These are phyloP conservation scores for Hymenopus coronatus DNA, from an alignment of 2,888 invertebrate species.

Conservation along the genomic window DNA sequence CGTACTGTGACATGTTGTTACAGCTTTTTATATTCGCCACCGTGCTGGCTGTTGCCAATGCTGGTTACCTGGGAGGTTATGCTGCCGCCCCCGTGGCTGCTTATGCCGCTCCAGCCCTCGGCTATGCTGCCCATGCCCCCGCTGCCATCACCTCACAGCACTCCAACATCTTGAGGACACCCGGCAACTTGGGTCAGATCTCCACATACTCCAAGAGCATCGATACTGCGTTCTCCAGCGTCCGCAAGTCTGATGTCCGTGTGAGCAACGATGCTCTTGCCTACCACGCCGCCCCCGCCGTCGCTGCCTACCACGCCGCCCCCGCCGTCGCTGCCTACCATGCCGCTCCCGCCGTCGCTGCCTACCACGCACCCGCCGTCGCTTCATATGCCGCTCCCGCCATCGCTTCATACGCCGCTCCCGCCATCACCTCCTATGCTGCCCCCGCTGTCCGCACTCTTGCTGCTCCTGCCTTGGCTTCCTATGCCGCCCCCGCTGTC, in stretches of 20 bases:
- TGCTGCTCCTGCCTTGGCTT: conserved; percentile 31
- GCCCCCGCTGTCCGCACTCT: conserved; percentile 41
- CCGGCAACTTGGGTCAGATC: conserved; percentile 63
- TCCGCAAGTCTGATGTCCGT: conserved; percentile 67
- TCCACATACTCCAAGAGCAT: conserved; percentile 68
- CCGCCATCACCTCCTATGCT: conserved; percentile 32
- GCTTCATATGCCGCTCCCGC: conserved; percentile 5
- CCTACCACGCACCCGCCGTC: not conserved
- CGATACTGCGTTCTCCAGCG: conserved; percentile 70
- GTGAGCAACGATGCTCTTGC: conserved; percentile 52
- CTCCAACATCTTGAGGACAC: conserved; percentile 52
- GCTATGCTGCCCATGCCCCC: conserved; percentile 46
- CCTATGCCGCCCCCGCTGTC: conserved; percentile 39
- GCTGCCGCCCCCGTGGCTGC: conserved; percentile 38
- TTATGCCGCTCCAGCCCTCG: conserved; percentile 27
- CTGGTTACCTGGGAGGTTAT: conserved; percentile 40
- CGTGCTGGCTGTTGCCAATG: conserved; percentile 39
- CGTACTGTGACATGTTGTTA: not conserved
- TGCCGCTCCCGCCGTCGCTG: conserved; percentile 39
- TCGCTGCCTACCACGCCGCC: conserved; percentile 35
- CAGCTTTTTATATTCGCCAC: conserved; percentile 31
- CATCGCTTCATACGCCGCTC: conserved; percentile 17
- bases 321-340: conserved; percentile 31
- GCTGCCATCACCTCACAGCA: conserved; percentile 56
- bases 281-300: conserved; percentile 40